Evolutionary conservation across 2,888 invertebrate species (phyloP), one percentile per base, ranked within the genome.

Genomic region (Sepioteuthis lessoniana): DNA sequence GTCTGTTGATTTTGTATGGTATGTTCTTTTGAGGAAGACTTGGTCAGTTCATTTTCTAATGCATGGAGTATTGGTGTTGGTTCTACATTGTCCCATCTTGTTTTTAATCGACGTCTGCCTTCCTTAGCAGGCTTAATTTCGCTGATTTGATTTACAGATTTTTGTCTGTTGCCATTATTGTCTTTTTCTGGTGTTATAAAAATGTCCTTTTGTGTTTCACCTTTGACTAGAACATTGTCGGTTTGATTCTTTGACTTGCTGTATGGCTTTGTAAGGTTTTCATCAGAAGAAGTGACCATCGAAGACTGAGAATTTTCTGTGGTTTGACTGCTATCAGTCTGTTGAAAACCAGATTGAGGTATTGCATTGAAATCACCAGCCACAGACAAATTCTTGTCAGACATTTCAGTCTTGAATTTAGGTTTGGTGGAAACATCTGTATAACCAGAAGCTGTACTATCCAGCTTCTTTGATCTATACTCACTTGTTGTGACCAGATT

Each of bases 271-370:
- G 46, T 31, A n/a, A 92, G 46, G 31, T 92, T 92, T n/a, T 92
- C 92, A 46, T 92, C 92, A 46, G 92, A 92, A 42, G 92, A 92
- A 19, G 47, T 92, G 42, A 92, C 92, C 42, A 47, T 21, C 46
- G 47, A 42, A 13, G 92, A 92, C n/a, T 46, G n/a, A 92, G 92
- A 47, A 92, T n/a, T 92, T 19, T 92, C 92, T 92, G 92, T 31
- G 31, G 46, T 92, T n/a, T 19, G 42, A 91, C 38, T 91, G 28
- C 21, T 37, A 38, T 38, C 31, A 35, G 42, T 42, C 25, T 38
- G 91, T 31, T 31, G 42, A 25, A 38, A 55, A 55, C 7, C 25
- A 25, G 25, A 55, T 25, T n/a, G 76, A 13, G 76, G 16, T 16
- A 16, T 16, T 76, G 16, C n/a, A 76, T 35, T 76, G 16, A 76